Evolutionary conservation across 2,113 vertebrate genomes (phyloP), one percentile per base, ranked within the genome.

Genomic region (Ophiodon elongatus): DNA sequence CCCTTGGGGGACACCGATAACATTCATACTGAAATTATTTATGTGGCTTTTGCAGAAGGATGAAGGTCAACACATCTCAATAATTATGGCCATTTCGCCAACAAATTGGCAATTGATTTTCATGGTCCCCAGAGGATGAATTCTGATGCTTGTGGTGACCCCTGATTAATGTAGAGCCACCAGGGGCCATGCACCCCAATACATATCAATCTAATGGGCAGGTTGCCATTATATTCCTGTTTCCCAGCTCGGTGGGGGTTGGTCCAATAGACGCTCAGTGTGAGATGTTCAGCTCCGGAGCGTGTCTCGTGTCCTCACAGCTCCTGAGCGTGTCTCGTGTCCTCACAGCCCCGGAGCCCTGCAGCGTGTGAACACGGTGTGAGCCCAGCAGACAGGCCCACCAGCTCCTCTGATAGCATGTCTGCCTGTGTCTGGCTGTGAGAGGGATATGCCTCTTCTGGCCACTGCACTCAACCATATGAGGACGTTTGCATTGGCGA

Each of bases 321-420:
- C 50, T n/a, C 8, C 9, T 33, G 25, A 73, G 39, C 62, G 15
- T 45, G 56, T 45, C 27, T 37, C 37, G 8, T 47, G 7, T 45
- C 19, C 41, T 52, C n/a, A 29, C n/a, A 41, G 45, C 50, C 50
- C 19, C n/a, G 33, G 67, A 73, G 33, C 15, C 5, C 45, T 70
- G 45, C 45, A 64, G 15, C 69, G 21, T 64, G 45, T 74, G 43
- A 73, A 73, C 31, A 31, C 47, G 54, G 19, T 70, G 21, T 64
- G 59, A 72, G 31, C 43, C 9, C 0, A 52, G 62, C 54, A 79
- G 75, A 56, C 27, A 4, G 25, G 6, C 35, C 21, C 15, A 76
- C 57, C 59, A 39, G 68, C 73, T 73, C 3, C 67, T 77, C 73
- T 60, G 6, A 33, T 27, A 0, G 62, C 68, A 68, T 63, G 73